phyloP scores from a whole-genome alignment of 2,888 invertebrate genomes.

The Beris morrisii region DNA sequence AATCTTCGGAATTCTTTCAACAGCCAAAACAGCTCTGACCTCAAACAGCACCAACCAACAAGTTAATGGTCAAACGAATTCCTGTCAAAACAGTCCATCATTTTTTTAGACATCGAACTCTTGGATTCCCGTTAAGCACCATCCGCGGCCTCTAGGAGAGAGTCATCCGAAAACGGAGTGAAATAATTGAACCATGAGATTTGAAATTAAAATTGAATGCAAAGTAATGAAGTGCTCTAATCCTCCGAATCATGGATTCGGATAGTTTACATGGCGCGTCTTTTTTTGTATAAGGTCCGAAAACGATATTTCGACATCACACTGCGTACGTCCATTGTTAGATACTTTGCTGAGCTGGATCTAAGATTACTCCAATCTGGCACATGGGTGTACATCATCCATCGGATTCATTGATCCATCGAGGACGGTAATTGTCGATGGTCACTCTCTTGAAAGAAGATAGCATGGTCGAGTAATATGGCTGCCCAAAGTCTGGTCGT shows the following conservation, averaged over 20 bases:
- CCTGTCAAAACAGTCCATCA: slow-evolving; percentile 39
- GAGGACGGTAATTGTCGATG: slow-evolving; percentile 34
- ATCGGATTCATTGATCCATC: slow-evolving; percentile 21
- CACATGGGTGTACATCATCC: slow-evolving; percentile 13
- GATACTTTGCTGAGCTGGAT: slow-evolving; percentile 33
- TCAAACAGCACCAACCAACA: slow-evolving; percentile 4
- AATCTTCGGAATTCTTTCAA: slow-evolving; percentile 27
- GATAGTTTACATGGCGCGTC: slow-evolving; percentile 13
- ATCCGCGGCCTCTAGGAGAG: slow-evolving; percentile 5
- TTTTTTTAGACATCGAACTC: slow-evolving; percentile 35
- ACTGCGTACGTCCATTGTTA: slow-evolving; percentile 36
- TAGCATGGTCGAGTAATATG: slow-evolving; percentile 17
- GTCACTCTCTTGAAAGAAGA: slow-evolving; percentile 29
- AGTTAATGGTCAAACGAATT: slow-evolving; percentile 33
- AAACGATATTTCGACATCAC: slow-evolving; percentile 37
- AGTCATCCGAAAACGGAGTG: slow-evolving; percentile 30
- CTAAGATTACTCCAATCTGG: slow-evolving; percentile 31
- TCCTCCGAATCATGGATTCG: slow-evolving; percentile 16
- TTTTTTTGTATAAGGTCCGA: slow-evolving; percentile 21
- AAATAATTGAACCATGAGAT: slow-evolving; percentile 39
- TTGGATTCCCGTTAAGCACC: slow-evolving; percentile 32
- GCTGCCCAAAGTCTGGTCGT: slow-evolving; percentile 24
- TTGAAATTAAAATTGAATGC: slow-evolving; percentile 39
- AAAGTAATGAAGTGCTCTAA: slow-evolving; percentile 36
- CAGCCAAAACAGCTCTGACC: slow-evolving; percentile 24